phyloP scores from a whole-genome alignment of 2,888 invertebrate species.

The Volucella inflata region DNA sequence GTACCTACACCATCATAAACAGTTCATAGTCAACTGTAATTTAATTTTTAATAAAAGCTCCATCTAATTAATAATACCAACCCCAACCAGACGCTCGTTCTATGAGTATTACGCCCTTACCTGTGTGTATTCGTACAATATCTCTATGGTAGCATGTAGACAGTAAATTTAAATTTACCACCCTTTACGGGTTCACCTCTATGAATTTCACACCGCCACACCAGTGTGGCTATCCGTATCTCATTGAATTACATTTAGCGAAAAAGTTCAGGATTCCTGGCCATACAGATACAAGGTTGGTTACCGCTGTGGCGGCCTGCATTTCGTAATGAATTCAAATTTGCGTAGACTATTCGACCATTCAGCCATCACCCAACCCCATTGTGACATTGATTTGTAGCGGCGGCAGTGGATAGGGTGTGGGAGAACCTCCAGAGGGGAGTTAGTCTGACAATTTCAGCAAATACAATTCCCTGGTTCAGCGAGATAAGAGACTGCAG shows the following conservation, averaged over 20 bases:
- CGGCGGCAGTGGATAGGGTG: background rate
- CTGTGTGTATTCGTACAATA: background rate
- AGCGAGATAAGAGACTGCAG: slow-evolving; percentile 39
- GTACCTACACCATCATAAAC: background rate
- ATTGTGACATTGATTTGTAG: background rate
- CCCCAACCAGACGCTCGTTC: slow-evolving; percentile 21
- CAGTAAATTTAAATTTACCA: slow-evolving; percentile 25
- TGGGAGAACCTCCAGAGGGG: background rate
- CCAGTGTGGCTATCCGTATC: background rate
- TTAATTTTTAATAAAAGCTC: slow-evolving; percentile 11
- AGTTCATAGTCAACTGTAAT: slow-evolving; percentile 9
- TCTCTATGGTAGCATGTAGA: background rate
- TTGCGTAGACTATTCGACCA: slow-evolving; percentile 5
- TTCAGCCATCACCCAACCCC: background rate
- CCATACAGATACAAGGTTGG: slow-evolving; percentile 2
- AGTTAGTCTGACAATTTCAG: slow-evolving; percentile 26
- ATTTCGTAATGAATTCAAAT: slow-evolving; percentile 30
- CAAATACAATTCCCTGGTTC: slow-evolving; percentile 24
- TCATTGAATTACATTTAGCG: slow-evolving; percentile 15
- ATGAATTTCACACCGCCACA: background rate
- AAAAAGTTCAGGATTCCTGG: background rate
- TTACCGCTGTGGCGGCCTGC: background rate
- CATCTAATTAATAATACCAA: slow-evolving; percentile 47
- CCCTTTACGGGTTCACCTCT: background rate
- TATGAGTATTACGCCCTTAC: slow-evolving; percentile 15